Evolutionary conservation across 2,797 vertebrate genomes (phyloP), one percentile per base, ranked within the genome.

Genomic region (Sphaeramia orbicularis): DNA sequence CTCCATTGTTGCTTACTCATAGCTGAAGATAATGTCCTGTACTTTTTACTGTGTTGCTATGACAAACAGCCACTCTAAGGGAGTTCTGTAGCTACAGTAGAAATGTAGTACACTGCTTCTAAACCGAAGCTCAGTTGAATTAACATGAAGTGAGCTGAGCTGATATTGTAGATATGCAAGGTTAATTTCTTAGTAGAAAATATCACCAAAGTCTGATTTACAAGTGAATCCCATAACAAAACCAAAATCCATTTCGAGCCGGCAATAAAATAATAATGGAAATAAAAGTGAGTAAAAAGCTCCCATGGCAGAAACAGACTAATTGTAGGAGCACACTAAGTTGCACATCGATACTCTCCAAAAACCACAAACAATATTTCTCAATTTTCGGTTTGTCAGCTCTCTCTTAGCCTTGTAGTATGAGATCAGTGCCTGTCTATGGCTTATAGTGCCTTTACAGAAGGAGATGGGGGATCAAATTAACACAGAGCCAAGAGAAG

Each of bases 381-480:
- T 57, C 21, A 16, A 41, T 49, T 71, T 51, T 50, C 54, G 15
- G 4, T 38, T 58, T 6, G 4, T 56, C 73, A 15, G 50, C 51
- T 79, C 65, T 61, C 30, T 27, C 0, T 4, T 50, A 13, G 74
- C 62, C 62, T 73, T 60, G 51, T 61, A 70, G 71, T 16, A 7
- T 49, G 8, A 65, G 55, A 86, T 86, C 83, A 48, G 67, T 67
- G 74, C 21, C 47, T 0, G n/a, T 43, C 65, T 50, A 13, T 40
- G 65, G 65, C 58, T 83, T 67, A 59, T 66, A 53, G 50, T 45
- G 82, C 57, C 64, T 73, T 74, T 64, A 77, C 27, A 71, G 47
- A 69, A 14, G 53, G 45, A 84, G 63, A 75, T 45, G 52, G 57
- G 21, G 30, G 64, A 81, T 81, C 55, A 76, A 78, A 83, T 80